These are phyloP conservation scores for Danaus plexippus DNA, from an alignment of 1,140 invertebrate species.

Conservation along the genomic window DNA sequence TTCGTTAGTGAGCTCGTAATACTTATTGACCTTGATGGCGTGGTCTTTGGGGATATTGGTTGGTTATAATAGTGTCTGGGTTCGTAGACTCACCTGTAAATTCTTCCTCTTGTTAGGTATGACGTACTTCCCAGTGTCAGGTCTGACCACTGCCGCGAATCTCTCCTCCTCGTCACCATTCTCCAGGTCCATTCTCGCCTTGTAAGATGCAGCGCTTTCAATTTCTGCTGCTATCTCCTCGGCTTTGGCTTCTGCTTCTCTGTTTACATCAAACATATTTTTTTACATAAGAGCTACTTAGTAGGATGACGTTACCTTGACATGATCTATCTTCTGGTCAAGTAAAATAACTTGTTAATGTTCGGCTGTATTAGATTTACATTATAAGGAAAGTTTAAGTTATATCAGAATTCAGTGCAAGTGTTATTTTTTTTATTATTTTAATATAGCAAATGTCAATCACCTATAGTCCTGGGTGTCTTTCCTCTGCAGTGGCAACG, in stretches of 20 bases:
- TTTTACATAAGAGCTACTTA: no score
- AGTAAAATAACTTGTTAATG: no score
- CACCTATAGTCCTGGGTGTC: constrained; percentile 89
- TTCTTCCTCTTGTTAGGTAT: constrained; percentile 84
- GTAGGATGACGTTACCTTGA: no score
- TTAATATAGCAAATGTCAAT: constrained; percentile 23
- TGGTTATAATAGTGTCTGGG: no score
- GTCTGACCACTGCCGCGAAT: constrained; percentile 81
- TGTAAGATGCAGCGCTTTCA: constrained; percentile 85
- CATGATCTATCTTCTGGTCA: no score
- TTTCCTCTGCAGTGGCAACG: constrained; percentile 85
- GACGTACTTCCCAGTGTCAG: constrained; percentile 79
- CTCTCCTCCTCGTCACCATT: constrained; percentile 93
- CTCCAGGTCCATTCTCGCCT: constrained; percentile 86
- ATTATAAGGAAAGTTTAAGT: no score
- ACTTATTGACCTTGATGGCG: no score
- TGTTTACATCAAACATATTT: constrained; percentile 26
- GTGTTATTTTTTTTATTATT: background rate
- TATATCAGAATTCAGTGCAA: background rate
- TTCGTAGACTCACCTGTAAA: constrained; percentile 54
- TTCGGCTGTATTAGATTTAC: no score
- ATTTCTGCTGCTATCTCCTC: constrained; percentile 92
- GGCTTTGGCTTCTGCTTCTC: constrained; percentile 86
- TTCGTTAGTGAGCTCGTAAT: no score
- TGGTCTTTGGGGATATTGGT: no score